These are phyloP conservation scores for Actinia tenebrosa DNA, from an alignment of 64 coral and sea anemone species.

Conservation along the genomic window DNA sequence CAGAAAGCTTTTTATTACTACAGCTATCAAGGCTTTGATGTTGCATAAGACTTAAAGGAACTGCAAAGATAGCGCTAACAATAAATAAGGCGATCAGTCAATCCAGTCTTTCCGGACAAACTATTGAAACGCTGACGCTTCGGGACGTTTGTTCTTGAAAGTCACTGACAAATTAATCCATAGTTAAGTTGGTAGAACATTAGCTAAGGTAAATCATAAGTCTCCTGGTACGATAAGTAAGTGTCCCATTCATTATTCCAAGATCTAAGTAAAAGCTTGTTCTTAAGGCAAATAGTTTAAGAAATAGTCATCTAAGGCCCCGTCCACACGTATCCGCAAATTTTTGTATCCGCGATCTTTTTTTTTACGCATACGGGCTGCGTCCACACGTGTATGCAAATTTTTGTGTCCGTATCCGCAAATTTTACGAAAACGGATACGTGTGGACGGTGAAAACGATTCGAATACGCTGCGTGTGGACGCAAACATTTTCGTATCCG, in stretches of 20 bases:
- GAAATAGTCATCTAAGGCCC: too few species aligned
- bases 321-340: too few species aligned
- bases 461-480: too few species aligned
- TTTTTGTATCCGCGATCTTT: too few species aligned
- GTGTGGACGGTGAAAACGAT: too few species aligned
- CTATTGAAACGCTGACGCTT: neutral
- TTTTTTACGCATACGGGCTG: too few species aligned
- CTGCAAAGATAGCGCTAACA: neutral
- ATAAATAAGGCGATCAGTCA: neutral
- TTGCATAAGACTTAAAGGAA: neutral
- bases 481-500: too few species aligned
- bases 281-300: too few species aligned
- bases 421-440: too few species aligned
- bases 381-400: too few species aligned
- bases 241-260: neutral
- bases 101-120: constrained; percentile 3
- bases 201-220: neutral
- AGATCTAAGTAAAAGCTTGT: neutral
- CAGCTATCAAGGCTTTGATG: neutral
- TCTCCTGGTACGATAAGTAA: neutral
- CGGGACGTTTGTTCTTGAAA: neutral
- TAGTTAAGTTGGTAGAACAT: neutral
- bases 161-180: neutral
- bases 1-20: neutral
- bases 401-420: too few species aligned